Conservation (phyloP, 2,888 invertebrate species). For the Polydrusus cervinus region DNA sequence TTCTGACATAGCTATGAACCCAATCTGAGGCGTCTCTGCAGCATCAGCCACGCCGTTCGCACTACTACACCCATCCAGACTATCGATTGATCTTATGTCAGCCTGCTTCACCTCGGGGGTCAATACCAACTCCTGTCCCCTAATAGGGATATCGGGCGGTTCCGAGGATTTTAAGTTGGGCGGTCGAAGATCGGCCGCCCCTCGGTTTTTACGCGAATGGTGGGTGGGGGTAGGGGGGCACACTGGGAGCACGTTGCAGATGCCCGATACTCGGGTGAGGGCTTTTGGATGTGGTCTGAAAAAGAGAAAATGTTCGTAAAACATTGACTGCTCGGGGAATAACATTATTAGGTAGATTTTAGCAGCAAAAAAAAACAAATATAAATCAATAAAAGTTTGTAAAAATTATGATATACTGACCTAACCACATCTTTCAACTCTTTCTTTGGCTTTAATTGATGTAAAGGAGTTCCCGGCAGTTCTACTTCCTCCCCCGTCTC, state of each 20-base stretch:
- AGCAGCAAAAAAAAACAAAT: too few relatives aligned
- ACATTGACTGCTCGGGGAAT: too few relatives aligned
- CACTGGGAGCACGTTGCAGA: slow-evolving; percentile 72
- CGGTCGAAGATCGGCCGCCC: slow-evolving; percentile 65
- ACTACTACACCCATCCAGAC: slow-evolving; percentile 59
- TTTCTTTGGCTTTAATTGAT: slow-evolving; percentile 55
- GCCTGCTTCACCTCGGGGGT: slow-evolving; percentile 69
- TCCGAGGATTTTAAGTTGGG: slow-evolving; percentile 73
- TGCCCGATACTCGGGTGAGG: slow-evolving; percentile 74
- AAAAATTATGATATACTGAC: slow-evolving; percentile 28
- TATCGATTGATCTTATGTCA: slow-evolving; percentile 68
- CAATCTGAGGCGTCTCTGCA: slow-evolving; percentile 65
- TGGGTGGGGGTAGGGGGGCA: slow-evolving; percentile 93
- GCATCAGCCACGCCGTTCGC: slow-evolving; percentile 56
- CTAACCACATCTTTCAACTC: slow-evolving; percentile 60
- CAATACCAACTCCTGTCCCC: slow-evolving; percentile 67
- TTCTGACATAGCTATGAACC: slow-evolving; percentile 75
- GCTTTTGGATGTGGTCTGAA: slow-evolving; percentile 78
- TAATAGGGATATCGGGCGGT: slow-evolving; percentile 53
- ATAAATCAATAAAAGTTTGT: too few relatives aligned
- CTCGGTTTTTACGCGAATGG: slow-evolving; percentile 82
- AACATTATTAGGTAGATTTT: too few relatives aligned
- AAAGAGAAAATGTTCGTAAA: not conserved
- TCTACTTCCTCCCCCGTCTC: slow-evolving; percentile 51
- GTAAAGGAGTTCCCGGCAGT: slow-evolving; percentile 59